phyloP scores from a whole-genome alignment of 2,113 vertebrate genomes.

The Hippocampus comes region DNA sequence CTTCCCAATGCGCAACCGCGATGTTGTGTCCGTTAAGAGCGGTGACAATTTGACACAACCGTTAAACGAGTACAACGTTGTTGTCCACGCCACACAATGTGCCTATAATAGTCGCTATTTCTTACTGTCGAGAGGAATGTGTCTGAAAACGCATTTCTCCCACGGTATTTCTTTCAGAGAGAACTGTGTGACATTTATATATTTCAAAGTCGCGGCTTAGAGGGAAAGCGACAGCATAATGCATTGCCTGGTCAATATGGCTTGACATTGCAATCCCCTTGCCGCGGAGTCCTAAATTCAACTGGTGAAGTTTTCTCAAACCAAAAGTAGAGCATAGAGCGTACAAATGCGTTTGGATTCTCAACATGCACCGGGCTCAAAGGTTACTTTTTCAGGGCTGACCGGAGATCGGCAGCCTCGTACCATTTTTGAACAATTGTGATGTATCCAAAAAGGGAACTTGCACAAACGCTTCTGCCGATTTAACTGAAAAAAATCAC shows the following conservation, averaged over 20 bases:
- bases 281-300: constrained; percentile 44
- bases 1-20: constrained; percentile 1
- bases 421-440: background rate
- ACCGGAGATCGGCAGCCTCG: background rate
- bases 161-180: constrained; percentile 56
- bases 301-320: constrained; percentile 41
- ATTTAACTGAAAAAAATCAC: too few species aligned
- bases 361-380: constrained; percentile 35
- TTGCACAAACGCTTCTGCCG: too few species aligned
- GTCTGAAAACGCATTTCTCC: constrained; percentile 48
- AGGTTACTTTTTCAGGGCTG: constrained; percentile 7
- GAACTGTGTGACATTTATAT: constrained; percentile 57
- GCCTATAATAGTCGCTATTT: constrained; percentile 32
- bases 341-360: constrained; percentile 44
- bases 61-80: constrained; percentile 11
- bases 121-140: constrained; percentile 25
- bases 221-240: constrained; percentile 50
- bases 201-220: constrained; percentile 55
- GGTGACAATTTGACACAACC: constrained; percentile 14
- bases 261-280: constrained; percentile 62
- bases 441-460: too few species aligned
- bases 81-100: constrained; percentile 18
- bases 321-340: constrained; percentile 20
- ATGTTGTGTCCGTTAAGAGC: constrained; percentile 14
- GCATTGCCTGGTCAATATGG: constrained; percentile 48